Conservation (phyloP, 2,888 invertebrate species). For the Eubasilissa splendida region DNA sequence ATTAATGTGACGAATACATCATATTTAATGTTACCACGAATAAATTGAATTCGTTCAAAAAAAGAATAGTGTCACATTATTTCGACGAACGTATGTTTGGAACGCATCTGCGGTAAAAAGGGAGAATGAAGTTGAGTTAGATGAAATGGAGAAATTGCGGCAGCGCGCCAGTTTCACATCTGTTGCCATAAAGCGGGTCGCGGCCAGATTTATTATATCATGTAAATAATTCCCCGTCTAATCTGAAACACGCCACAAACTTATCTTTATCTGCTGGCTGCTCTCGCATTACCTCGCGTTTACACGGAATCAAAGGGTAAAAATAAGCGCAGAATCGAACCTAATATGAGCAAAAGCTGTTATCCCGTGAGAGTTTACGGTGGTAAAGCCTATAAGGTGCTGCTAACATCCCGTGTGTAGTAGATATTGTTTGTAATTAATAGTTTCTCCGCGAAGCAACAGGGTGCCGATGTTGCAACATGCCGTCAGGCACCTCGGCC, state of each 20-base stretch:
- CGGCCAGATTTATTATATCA: slow-evolving; percentile 50
- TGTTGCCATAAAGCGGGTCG: slow-evolving; percentile 26
- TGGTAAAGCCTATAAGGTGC: not conserved
- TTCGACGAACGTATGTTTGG: too few species aligned
- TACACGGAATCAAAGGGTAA: slow-evolving; percentile 35
- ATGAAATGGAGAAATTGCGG: not conserved
- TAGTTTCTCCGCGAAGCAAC: slow-evolving; percentile 23
- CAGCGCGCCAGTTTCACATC: slow-evolving; percentile 32
- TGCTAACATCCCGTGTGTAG: slow-evolving; percentile 20
- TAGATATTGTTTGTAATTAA: slow-evolving; percentile 38
- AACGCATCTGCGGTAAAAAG: too few species aligned
- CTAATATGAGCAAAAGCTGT: slow-evolving; percentile 42
- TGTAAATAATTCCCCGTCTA: slow-evolving; percentile 55
- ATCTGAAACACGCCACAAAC: slow-evolving; percentile 51
- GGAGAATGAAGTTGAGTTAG: too few species aligned
- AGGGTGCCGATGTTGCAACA: slow-evolving; percentile 35
- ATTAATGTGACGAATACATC: too few species aligned
- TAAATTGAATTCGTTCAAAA: too few species aligned
- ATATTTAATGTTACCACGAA: too few species aligned
- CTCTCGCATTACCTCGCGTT: slow-evolving; percentile 40
- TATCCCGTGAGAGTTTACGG: slow-evolving; percentile 16
- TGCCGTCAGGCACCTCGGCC: slow-evolving; percentile 30
- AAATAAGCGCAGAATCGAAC: slow-evolving; percentile 41
- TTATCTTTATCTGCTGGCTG: slow-evolving; percentile 51
- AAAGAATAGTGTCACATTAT: too few species aligned